Conservation (phyloP, 2,113 vertebrate genomes). For the Erythrocercus mccallii region DNA sequence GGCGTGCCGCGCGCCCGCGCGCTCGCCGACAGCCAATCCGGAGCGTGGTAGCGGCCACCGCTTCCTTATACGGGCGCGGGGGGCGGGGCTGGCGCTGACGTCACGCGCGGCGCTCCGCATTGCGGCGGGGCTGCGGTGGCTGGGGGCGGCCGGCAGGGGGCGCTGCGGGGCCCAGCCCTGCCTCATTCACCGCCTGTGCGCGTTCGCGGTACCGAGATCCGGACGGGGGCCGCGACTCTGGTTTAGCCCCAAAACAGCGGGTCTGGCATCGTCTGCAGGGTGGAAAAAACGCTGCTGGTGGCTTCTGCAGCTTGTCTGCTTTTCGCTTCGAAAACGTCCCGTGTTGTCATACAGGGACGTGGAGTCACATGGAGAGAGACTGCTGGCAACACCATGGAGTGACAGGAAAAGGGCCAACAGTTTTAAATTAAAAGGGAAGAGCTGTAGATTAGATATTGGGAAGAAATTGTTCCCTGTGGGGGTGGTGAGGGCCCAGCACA, state of each 20-base stretch:
- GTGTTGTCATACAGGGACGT: fast-evolving
- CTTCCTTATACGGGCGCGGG: fast-evolving
- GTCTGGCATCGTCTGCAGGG: fast-evolving
- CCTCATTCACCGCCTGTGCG: fast-evolving
- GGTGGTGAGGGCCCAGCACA: neutral
- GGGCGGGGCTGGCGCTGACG: fast-evolving
- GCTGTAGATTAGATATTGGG: neutral
- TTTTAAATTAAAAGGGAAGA: neutral
- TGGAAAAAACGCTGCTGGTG: fast-evolving
- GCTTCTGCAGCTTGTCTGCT: fast-evolving
- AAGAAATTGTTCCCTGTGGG: neutral
- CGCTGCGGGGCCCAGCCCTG: neutral
- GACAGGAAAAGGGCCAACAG: no score
- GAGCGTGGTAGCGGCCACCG: fast-evolving
- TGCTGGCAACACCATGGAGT: neutral
- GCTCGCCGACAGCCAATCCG: neutral
- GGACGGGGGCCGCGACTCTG: fast-evolving
- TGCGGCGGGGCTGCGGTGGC: neutral
- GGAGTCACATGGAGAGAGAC: no score
- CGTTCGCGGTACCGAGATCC: fast-evolving
- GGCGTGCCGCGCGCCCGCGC: neutral
- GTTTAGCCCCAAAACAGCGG: fast-evolving
- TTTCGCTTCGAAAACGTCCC: fast-evolving
- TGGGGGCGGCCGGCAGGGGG: neutral
- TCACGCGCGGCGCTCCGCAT: neutral